A percentile compares a stretch with the other conserved stretches of the same genome.
These are phyloP conservation scores for Merops nubicus DNA, from an alignment of 2,113 vertebrate genomes.

Conservation along the genomic window DNA sequence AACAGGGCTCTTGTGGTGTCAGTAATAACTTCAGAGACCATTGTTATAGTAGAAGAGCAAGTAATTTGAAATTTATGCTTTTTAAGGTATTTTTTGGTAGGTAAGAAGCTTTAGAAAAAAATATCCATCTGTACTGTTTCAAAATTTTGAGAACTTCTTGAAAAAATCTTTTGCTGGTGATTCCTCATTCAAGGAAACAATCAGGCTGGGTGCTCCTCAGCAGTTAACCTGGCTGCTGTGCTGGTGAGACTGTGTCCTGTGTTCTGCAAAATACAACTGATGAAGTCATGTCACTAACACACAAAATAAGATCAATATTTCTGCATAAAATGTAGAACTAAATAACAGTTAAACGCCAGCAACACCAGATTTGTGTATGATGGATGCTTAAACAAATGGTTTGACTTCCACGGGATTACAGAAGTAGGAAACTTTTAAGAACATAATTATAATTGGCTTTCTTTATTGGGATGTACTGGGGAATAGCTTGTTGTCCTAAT, in stretches of 20 bases:
- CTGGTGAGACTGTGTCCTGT: neutral
- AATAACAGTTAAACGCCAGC: neutral
- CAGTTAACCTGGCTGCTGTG: neutral
- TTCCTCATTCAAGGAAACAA: neutral
- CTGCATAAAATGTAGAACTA: neutral
- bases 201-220: neutral
- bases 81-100: neutral
- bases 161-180: neutral
- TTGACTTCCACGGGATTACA: neutral
- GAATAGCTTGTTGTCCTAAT: neutral
- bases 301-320: neutral
- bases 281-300: neutral
- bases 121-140: too few relatives aligned
- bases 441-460: neutral
- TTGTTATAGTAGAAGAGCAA: neutral
- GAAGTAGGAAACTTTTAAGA: neutral
- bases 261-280: neutral
- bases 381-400: neutral
- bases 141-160: neutral
- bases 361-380: neutral
- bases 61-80: neutral
- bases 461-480: neutral
- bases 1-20: neutral
- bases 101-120: neutral
- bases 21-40: neutral